These are phyloP conservation scores for Formica aserva DNA, from an alignment of 2,888 invertebrate species.

Conservation along the genomic window DNA sequence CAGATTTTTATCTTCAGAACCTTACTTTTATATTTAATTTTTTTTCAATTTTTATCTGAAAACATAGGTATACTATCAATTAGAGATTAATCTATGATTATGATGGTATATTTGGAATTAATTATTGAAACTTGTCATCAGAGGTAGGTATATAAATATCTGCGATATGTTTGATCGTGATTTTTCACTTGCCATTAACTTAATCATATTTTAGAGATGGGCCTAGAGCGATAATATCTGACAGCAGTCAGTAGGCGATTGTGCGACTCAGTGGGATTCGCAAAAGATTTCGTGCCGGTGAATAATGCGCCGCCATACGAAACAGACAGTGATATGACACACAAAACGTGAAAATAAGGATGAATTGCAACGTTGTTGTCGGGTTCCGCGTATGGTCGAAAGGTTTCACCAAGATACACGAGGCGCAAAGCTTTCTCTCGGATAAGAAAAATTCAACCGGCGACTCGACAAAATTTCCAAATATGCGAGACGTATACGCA, in stretches of 20 bases:
- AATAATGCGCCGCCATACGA: constrained; percentile 40
- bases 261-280: background rate
- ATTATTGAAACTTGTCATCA: constrained; percentile 4
- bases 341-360: constrained; percentile 53
- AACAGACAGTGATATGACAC: constrained; percentile 54
- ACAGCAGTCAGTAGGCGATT: background rate
- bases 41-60: background rate
- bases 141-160: background rate
- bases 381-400: constrained; percentile 38
- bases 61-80: background rate
- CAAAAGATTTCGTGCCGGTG: constrained; percentile 14
- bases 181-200: background rate
- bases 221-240: no score
- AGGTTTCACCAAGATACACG: constrained; percentile 45
- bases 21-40: no score
- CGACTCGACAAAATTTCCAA: constrained; percentile 50
- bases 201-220: background rate
- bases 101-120: background rate
- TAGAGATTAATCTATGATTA: background rate
- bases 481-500: constrained; percentile 15
- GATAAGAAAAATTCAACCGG: constrained; percentile 36
- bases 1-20: no score
- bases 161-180: background rate
- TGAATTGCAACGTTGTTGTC: constrained; percentile 49
- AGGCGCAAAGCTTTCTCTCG: constrained; percentile 39